A percentile compares a stretch with the other conserved stretches of the same genome.
These are phyloP conservation scores for Pseudorasbora parva DNA, from an alignment of 2,113 vertebrate species.

Conservation along the genomic window DNA sequence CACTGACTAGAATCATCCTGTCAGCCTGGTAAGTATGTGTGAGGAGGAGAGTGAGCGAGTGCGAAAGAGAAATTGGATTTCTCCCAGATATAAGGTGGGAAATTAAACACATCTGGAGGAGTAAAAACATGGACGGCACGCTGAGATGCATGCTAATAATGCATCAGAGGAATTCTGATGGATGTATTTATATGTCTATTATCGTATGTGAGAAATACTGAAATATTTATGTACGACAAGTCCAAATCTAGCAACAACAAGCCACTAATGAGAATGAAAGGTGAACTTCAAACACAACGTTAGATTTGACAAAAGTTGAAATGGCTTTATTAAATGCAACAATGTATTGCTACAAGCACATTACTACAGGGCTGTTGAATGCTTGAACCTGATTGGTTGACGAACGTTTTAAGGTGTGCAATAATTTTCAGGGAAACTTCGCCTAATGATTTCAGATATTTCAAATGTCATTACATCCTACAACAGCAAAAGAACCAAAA, in stretches of 20 bases:
- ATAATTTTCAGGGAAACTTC: too few species aligned
- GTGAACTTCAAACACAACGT: neutral
- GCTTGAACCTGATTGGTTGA: too few species aligned
- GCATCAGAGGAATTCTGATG: neutral
- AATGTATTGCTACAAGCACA: neutral
- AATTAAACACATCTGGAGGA: conserved; percentile 13
- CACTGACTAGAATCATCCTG: conserved; percentile 58
- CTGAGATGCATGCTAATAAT: conserved; percentile 22
- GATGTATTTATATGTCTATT: neutral
- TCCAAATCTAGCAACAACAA: neutral
- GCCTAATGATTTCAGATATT: too few species aligned
- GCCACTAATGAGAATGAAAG: neutral
- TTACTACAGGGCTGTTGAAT: too few species aligned
- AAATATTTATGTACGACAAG: neutral
- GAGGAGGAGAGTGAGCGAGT: neutral
- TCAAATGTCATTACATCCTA: too few species aligned
- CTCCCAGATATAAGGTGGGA: neutral
- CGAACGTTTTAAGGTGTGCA: too few species aligned
- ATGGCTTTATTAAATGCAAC: neutral
- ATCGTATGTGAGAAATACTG: neutral
- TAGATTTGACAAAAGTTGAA: neutral
- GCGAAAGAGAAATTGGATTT: conserved; percentile 55
- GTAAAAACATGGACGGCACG: neutral
- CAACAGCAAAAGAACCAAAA: too few species aligned
- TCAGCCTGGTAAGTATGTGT: conserved; percentile 46